Evolutionary conservation across 2,797 vertebrate species (phyloP).

Genomic region (Acridotheres tristis): DNA sequence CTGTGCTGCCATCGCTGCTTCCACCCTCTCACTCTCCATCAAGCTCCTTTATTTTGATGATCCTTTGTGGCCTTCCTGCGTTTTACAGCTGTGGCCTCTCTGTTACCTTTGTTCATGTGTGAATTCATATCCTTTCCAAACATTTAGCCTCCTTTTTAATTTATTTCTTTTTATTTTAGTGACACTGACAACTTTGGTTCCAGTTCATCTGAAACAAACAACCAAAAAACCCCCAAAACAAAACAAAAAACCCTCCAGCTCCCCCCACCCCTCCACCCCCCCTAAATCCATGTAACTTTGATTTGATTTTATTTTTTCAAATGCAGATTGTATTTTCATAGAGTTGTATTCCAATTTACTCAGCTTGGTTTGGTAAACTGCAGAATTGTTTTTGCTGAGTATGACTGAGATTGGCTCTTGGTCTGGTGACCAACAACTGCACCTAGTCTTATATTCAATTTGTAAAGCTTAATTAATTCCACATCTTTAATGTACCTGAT

Average conservation of each 20-base stretch:
- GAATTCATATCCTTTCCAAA: conserved; percentile 75
- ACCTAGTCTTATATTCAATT: conserved; percentile 44
- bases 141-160: conserved; percentile 56
- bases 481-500: conserved; percentile 26
- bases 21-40: conserved; percentile 59
- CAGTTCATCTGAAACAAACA: conserved; percentile 48
- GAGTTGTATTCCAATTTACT: conserved; percentile 61
- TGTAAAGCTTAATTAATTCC: conserved; percentile 44
- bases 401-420: conserved; percentile 57
- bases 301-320: conserved; percentile 64
- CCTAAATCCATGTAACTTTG: neutral
- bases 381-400: conserved; percentile 58
- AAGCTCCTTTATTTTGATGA: conserved; percentile 67
- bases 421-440: conserved; percentile 56
- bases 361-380: conserved; percentile 61
- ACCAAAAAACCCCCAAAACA: neutral
- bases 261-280: fast-evolving
- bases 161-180: neutral
- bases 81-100: conserved; percentile 65
- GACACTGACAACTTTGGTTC: conserved; percentile 65
- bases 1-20: conserved; percentile 70
- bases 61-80: conserved; percentile 66
- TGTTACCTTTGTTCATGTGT: conserved; percentile 72
- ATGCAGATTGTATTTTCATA: conserved; percentile 74
- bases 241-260: neutral